Conservation (phyloP, 2,888 invertebrate genomes). For the Merodon equestris region DNA sequence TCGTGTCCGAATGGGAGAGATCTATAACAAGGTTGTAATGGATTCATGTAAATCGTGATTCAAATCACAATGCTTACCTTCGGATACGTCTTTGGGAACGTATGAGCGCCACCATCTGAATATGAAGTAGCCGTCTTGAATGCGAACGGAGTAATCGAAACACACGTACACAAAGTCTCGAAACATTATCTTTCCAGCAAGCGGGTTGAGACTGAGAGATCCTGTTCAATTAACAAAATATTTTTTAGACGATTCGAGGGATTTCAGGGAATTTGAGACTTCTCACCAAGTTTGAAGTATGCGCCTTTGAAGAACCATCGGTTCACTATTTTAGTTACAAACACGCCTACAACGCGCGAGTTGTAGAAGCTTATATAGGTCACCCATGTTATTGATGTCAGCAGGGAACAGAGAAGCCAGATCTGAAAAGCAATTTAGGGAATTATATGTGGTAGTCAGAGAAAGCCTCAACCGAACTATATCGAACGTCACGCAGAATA, state of each 20-base stretch:
- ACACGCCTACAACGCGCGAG: constrained; percentile 92
- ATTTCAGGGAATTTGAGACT: neutral
- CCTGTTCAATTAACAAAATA: constrained; percentile 82
- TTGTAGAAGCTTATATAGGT: constrained; percentile 97
- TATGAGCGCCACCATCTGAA: constrained; percentile 99
- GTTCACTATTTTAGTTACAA: constrained; percentile 93
- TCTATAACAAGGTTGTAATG: constrained; percentile 83
- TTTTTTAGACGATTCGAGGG: too few species aligned
- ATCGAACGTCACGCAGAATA: too few species aligned
- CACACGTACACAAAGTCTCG: constrained; percentile 96
- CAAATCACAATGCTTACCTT: constrained; percentile 82
- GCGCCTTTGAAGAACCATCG: constrained; percentile 91
- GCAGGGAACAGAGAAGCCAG: constrained; percentile 88
- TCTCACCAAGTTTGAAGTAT: constrained; percentile 92
- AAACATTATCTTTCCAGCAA: constrained; percentile 99
- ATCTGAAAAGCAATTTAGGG: constrained; percentile 76
- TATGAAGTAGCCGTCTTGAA: constrained; percentile 98
- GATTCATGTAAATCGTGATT: neutral
- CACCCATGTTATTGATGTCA: constrained; percentile 93
- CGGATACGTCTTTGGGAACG: constrained; percentile 95
- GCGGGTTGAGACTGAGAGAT: constrained; percentile 95
- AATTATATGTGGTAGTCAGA: too few species aligned
- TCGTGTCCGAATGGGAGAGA: constrained; percentile 95
- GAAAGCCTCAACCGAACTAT: too few species aligned
- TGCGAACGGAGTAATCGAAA: constrained; percentile 93